Evolutionary conservation across 2,888 invertebrate species (phyloP), one percentile per base, ranked within the genome.

Genomic region (Patella ulyssiponensis): DNA sequence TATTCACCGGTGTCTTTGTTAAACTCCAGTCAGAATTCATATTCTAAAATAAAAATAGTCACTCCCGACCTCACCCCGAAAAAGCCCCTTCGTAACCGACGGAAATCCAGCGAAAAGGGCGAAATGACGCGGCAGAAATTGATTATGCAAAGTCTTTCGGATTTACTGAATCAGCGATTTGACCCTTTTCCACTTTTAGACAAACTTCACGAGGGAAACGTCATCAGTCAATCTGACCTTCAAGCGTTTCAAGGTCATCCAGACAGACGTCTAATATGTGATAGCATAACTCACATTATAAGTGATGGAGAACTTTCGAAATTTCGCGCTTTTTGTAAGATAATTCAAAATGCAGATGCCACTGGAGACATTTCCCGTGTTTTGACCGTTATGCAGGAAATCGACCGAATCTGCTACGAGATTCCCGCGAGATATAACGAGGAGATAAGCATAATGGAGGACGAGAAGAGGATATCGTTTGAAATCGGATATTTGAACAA

Each of bases 401-500:
- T 89, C 9, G 88, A 90, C 79, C 83, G 85, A 75, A 81, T 88
- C 69, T 84, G 88, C 44, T 84, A 84, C 56, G 87, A 88, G 74
- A 82, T 88, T 72, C 86, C 83, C 20, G 64, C 64, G 12, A 23
- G 73, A 52, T 80, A 75, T 14, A 80, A 82, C 11, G 82, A 84
- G 23, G 85, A 84, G 20, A 80, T 83, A 11, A 81, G 85, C 7
- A 78, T 88, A n/a, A 77, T 87, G 15, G 87, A 86, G 5, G 88
- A 88, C 52, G 90, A 91, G 76, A 87, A 86, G 73, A 81, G 86
- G 7, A 82, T 88, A n/a, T 86, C 86, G 12, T 88, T 90, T 77
- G 90, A 90, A 20, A 85, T 91, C 1, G 87, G 88, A 11, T 89
- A 90, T 77, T 85, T 83, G 73, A 88, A 89, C 73, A 80, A 82